phyloP scores from a whole-genome alignment of 2,888 invertebrate genomes.

The Chymomyza caudatula region DNA sequence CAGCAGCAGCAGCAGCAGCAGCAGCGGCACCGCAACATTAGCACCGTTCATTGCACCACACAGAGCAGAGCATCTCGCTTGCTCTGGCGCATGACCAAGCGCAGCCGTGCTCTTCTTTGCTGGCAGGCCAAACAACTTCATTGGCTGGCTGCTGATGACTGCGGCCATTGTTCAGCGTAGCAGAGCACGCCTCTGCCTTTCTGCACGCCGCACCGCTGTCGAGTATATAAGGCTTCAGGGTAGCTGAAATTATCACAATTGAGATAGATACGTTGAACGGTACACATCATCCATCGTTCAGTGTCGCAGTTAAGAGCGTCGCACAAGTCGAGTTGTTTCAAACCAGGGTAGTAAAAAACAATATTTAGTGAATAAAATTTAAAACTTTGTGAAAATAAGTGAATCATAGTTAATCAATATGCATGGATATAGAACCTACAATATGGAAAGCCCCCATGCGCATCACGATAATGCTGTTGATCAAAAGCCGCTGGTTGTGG shows the following conservation, averaged over 20 bases:
- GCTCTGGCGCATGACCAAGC: not conserved
- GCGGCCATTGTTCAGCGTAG: constrained; percentile 61
- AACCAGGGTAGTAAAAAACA: not conserved
- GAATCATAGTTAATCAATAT: constrained; percentile 54
- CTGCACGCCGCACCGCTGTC: constrained; percentile 30
- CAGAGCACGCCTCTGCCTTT: constrained; percentile 46
- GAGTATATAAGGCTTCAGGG: constrained; percentile 72
- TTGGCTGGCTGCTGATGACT: constrained; percentile 62
- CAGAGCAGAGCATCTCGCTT: constrained; percentile 37
- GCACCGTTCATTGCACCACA: constrained; percentile 52
- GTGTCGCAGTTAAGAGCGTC: not conserved
- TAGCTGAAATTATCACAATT: constrained; percentile 68
- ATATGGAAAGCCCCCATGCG: constrained; percentile 72
- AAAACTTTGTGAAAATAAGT: not conserved
- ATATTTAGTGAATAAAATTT: not conserved
- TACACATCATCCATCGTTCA: constrained; percentile 45
- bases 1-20: constrained; percentile 21
- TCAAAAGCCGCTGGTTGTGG: constrained; percentile 80
- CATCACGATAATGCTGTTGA: constrained; percentile 63
- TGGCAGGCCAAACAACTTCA: constrained; percentile 21
- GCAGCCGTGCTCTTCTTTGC: not conserved
- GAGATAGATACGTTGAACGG: constrained; percentile 65
- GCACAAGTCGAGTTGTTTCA: not conserved
- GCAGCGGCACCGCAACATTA: constrained; percentile 45
- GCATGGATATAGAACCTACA: constrained; percentile 79